These are phyloP conservation scores for Protomyctophum bolini DNA, from an alignment of 2,113 vertebrate genomes.

Conservation along the genomic window DNA sequence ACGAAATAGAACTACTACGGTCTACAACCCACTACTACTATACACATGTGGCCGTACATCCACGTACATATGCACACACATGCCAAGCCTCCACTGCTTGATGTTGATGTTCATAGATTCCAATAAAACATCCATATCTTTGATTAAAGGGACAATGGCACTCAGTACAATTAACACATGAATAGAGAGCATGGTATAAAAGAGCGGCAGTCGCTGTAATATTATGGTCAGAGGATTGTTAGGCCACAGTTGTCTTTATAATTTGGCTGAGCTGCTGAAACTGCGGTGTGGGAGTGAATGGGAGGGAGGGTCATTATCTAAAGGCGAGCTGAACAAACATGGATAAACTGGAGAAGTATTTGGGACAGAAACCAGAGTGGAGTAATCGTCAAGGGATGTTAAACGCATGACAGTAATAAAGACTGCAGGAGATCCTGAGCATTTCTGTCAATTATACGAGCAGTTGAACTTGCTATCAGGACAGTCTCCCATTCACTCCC, in stretches of 20 bases:
- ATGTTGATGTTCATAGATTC: constrained; percentile 3
- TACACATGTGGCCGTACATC: neutral
- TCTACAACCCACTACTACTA: too few relatives aligned
- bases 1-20: too few relatives aligned
- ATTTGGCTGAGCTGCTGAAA: constrained; percentile 22
- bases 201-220: constrained; percentile 5
- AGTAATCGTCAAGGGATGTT: constrained; percentile 27
- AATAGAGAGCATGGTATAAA: too few relatives aligned
- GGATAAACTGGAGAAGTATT: constrained; percentile 11
- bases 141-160: neutral
- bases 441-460: too few relatives aligned
- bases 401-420: constrained; percentile 20
- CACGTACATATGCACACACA: neutral
- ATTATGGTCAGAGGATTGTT: constrained; percentile 34
- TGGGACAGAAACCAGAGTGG: constrained; percentile 36
- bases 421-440: too few relatives aligned
- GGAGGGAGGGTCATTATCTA: constrained; percentile 44
- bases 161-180: too few relatives aligned
- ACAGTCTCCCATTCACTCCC: neutral
- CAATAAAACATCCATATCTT: constrained; percentile 14
- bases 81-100: neutral
- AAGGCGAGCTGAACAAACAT: constrained; percentile 45
- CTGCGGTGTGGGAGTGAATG: constrained; percentile 47
- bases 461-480: too few relatives aligned
- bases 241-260: constrained; percentile 24